Conservation (phyloP, 2,797 vertebrate species). For the Cercopithecus diana region DNA sequence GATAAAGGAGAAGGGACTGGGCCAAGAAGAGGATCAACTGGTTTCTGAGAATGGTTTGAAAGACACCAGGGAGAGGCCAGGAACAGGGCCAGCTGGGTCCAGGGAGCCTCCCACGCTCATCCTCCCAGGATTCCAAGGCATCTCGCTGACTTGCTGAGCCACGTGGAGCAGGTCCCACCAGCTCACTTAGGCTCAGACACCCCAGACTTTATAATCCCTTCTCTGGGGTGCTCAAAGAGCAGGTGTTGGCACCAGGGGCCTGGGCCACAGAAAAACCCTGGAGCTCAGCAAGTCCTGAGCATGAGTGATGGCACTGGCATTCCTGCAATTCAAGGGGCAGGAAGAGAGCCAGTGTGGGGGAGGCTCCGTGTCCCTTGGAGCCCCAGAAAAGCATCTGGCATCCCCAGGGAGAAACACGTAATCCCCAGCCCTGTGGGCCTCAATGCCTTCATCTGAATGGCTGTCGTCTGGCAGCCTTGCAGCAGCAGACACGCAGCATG, state of each 20-base stretch:
- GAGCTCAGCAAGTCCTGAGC: background rate
- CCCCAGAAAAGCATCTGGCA: background rate
- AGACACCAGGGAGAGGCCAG: too few species aligned
- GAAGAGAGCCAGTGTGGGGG: background rate
- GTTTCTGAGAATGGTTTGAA: background rate
- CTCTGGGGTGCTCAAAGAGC: background rate
- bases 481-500: background rate
- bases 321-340: background rate
- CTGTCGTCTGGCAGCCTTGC: background rate
- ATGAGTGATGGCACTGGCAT: background rate
- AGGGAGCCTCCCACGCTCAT: background rate
- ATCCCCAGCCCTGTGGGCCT: background rate
- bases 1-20: background rate
- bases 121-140: background rate
- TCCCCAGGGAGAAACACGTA: background rate
- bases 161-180: background rate
- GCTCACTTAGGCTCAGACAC: background rate
- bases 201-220: background rate
- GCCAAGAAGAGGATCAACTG: background rate
- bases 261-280: background rate
- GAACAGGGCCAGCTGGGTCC: background rate
- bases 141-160: background rate
- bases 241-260: too few species aligned
- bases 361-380: background rate
- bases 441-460: background rate